Conservation (phyloP, 2,797 vertebrate species). For the Graptemys geographica region DNA sequence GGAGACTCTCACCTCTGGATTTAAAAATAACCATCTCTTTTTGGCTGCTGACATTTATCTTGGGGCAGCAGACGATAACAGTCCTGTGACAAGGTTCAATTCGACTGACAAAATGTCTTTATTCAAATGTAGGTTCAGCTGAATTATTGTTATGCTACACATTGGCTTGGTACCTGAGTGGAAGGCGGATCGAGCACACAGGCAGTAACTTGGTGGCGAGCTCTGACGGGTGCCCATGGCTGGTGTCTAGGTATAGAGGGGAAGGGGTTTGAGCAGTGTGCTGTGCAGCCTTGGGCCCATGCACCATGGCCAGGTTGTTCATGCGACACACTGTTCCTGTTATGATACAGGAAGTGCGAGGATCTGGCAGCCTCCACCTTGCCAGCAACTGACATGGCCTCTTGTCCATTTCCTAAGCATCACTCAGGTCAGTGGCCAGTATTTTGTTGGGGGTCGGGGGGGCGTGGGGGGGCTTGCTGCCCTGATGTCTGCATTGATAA, state of each 20-base stretch:
- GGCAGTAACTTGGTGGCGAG: not conserved
- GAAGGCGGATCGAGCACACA: not conserved
- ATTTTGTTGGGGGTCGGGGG: not conserved
- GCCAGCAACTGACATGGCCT: not conserved
- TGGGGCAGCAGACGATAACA: not conserved
- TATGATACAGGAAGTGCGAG: not conserved
- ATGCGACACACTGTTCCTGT: not conserved
- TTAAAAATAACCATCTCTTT: not conserved
- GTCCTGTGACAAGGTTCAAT: not conserved
- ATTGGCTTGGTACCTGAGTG: not conserved
- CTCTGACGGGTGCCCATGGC: not conserved
- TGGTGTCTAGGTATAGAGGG: not conserved
- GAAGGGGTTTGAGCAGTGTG: not conserved
- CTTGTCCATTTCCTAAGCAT: not conserved
- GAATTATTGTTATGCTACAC: not conserved
- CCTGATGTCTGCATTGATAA: not conserved
- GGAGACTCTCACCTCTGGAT: not conserved
- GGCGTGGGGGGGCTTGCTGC: not conserved
- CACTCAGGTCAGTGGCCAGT: not conserved
- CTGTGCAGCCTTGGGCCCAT: not conserved
- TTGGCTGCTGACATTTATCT: not conserved
- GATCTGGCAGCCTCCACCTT: not conserved
- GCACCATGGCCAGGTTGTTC: not conserved
- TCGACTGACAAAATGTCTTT: not conserved
- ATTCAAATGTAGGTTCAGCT: not conserved